Base-by-base conservation (phyloP, 2,113 vertebrate species). In the Sorex araneus region DNA sequence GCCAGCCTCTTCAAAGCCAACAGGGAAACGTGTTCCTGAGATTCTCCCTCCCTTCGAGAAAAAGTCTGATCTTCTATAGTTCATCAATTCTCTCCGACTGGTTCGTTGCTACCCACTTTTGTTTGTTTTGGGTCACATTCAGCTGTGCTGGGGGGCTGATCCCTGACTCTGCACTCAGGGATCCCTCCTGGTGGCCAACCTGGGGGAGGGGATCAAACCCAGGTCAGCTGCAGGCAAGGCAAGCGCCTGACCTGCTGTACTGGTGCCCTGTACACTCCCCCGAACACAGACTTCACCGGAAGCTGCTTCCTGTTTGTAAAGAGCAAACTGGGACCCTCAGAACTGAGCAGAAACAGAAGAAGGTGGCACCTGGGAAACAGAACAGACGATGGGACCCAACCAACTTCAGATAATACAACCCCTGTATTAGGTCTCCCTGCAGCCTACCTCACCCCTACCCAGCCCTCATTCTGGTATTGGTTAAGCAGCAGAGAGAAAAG, bases 251-350 rank as follows among this genome's bases (percentile, higher is more conserved):
- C 45, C 45, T 11, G 11, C 45, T 47, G 6, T 47, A 11, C 45
- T 47, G 11, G 45, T 47, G 45, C 45, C 11, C 45, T 11, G 11
- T 47, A 6, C 45, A 47, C 2, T 50, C 47, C 66, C 93, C 43
- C 75, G 27, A 80, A 50, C 7, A 50, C 10, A 81, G 54, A 19
- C 66, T 81, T 93, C 85, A 9, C 12, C 70, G 30, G 40, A 92
- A 93, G 60, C 66, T 30, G 50, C 71, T 79, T 85, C 15, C 43
- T 80, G 43, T 79, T 70, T 19, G 45, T 43, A 88, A 77, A 86
- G 5, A 27, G 32, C 10, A 76, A 45, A 43, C 47, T 64, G 25
- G 69, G 47, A n/a, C 80, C 50, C 54, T 71, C 32, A 40, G 13
- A 70, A 36, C 3, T 60, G 23, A 89, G 66, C 27, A 86, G 27